These are phyloP conservation scores for Acrocera orbiculus DNA, from an alignment of 2,888 invertebrate genomes.

Conservation along the genomic window DNA sequence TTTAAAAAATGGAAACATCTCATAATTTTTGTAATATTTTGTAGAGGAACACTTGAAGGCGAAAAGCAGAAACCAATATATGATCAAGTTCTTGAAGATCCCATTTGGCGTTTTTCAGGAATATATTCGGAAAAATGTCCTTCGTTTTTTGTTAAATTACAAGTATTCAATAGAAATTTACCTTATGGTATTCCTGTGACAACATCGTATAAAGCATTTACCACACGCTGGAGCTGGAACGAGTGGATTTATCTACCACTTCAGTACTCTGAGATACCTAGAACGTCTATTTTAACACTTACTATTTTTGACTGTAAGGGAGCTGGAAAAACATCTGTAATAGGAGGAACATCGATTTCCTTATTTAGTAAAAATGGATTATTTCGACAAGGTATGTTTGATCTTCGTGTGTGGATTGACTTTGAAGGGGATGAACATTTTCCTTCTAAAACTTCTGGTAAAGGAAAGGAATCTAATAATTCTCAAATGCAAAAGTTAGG, in stretches of 20 bases:
- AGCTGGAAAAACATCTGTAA: conserved; percentile 61
- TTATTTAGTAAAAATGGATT: conserved; percentile 91
- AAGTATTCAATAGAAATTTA: conserved; percentile 63
- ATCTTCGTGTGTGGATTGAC: conserved; percentile 79
- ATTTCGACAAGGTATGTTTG: conserved; percentile 59
- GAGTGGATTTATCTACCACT: conserved; percentile 90
- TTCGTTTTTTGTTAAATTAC: conserved; percentile 74
- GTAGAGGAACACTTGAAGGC: conserved; percentile 85
- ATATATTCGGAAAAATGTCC: conserved; percentile 69
- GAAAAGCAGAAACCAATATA: conserved; percentile 71
- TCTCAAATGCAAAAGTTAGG: conserved; percentile 77
- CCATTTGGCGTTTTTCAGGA: conserved; percentile 80
- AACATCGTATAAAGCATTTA: conserved; percentile 84
- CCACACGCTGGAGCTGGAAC: conserved; percentile 93
- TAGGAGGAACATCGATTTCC: conserved; percentile 85
- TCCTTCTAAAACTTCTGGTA: conserved; percentile 64
- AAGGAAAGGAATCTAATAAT: conserved; percentile 59
- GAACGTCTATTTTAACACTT: conserved; percentile 68
- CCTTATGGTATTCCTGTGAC: conserved; percentile 71
- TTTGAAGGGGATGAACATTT: conserved; percentile 60
- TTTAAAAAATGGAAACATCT: background rate
- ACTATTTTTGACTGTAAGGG: conserved; percentile 87
- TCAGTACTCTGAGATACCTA: conserved; percentile 77
- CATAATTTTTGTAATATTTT: too few species aligned
- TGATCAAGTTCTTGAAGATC: conserved; percentile 70